Evolutionary conservation across 2,113 vertebrate species (phyloP).

Genomic region (Cyprinus carpio): DNA sequence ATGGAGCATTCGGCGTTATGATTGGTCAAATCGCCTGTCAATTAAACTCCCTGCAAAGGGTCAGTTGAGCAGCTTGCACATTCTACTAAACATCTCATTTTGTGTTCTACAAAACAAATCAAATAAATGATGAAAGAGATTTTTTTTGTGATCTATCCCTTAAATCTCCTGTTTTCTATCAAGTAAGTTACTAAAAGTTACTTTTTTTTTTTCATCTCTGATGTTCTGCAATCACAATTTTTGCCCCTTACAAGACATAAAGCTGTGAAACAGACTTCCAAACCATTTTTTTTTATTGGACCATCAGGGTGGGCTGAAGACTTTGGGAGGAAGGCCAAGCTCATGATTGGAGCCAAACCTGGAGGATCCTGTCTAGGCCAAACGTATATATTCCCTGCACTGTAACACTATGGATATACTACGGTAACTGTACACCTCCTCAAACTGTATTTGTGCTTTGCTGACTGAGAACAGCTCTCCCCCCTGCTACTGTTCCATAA

Average conservation of each 20-base stretch:
- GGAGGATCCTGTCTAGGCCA: background rate
- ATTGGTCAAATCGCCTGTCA: too few species aligned
- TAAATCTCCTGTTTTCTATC: background rate
- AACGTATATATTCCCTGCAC: background rate
- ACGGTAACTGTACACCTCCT: background rate
- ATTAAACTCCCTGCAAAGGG: too few species aligned
- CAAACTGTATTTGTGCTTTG: background rate
- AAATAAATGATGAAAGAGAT: too few species aligned
- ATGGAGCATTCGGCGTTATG: too few species aligned
- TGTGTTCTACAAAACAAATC: too few species aligned
- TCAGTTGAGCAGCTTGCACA: too few species aligned
- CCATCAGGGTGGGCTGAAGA: background rate
- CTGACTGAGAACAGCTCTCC: background rate
- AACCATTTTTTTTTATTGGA: background rate
- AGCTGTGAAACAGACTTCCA: slow-evolving; percentile 6
- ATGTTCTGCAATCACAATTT: background rate
- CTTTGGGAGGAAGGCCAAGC: background rate
- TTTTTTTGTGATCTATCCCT: background rate
- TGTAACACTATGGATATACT: background rate
- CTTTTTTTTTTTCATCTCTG: background rate
- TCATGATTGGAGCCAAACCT: background rate
- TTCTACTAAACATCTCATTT: too few species aligned
- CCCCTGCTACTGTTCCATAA: background rate
- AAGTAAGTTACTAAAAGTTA: background rate
- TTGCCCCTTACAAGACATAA: background rate